Base-by-base conservation (phyloP, 2,888 invertebrate species). In the Agonopterix alstromeriana region DNA sequence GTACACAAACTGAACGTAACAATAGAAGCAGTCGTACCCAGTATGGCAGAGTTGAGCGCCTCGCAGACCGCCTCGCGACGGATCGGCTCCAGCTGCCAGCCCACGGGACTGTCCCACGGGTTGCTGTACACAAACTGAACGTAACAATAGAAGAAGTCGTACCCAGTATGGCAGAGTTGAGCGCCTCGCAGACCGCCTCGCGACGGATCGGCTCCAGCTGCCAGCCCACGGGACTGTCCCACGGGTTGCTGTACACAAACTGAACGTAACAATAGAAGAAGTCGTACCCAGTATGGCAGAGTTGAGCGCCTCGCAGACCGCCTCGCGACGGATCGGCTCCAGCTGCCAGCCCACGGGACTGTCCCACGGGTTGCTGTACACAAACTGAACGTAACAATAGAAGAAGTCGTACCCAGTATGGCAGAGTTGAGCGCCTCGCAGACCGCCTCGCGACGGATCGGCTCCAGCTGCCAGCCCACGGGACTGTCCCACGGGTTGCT, bases 161-260 rank as follows among this genome's bases (percentile, higher is more conserved):
- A 98, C 98, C 97, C 86, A 98, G 92, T 86, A 99, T 98, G 80
- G 98, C 98, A 69, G 98, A 97, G 90, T 99, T 99, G 68, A 99
- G 93, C 72, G 97, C 95, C 71, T 97, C 96, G 90, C 97, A 98
- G 53, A 98, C 95, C 48, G 95, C 94, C 88, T 99, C 95, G 67
- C 99, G 90, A n/a, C n/a, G n/a, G n/a, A n/a, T n/a, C n/a, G n/a
- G n/a, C n/a, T n/a, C n/a, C n/a, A n/a, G n/a, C n/a, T 83, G 97
- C 95, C 97, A 97, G 53, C 98, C 98, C 54, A 98, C 94, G 11
- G 98, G 98, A 84, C 98, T 98, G 73, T 94, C 94, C 97, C 97
- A 98, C 35, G 98, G 99, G 90, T 99, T 98, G 65, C 97, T 95
- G 88, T 99, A 99, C 46, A 90, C 75, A 99, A 91, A 90, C 98